phyloP scores from a whole-genome alignment of 92 coral and sea anemone species.

The Blastomussa wellsi region DNA sequence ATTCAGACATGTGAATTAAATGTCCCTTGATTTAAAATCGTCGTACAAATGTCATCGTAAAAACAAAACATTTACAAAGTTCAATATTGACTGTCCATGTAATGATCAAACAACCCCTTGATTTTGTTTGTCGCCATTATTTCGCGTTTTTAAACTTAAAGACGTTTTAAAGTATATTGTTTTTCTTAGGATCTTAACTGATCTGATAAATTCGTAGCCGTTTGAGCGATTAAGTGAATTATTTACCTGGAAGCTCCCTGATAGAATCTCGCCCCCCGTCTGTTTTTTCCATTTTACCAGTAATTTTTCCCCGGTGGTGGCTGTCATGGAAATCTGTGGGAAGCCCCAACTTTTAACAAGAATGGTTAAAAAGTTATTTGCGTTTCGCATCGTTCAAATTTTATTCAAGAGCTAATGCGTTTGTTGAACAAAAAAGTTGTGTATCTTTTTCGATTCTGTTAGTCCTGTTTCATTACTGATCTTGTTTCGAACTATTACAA shows the following conservation, averaged over 20 bases:
- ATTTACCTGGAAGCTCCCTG: slow-evolving; percentile 12
- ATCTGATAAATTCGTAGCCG: background rate
- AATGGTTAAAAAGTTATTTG: background rate
- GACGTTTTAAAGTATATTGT: background rate
- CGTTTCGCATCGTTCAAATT: background rate
- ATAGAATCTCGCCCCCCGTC: background rate
- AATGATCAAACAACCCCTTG: background rate
- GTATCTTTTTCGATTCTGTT: background rate
- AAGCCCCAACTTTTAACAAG: background rate
- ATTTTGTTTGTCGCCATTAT: background rate
- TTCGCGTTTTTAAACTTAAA: background rate
- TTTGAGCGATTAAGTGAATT: background rate
- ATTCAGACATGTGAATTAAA: background rate
- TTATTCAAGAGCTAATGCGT: background rate
- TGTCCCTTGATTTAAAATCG: background rate
- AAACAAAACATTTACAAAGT: background rate
- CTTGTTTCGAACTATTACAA: background rate
- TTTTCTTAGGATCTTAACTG: background rate
- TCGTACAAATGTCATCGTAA: background rate
- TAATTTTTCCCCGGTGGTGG: slow-evolving; percentile 23
- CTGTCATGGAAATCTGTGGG: background rate
- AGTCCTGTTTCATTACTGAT: background rate
- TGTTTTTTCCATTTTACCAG: slow-evolving; percentile 12
- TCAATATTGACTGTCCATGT: background rate
- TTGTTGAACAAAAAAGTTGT: background rate